Base-by-base conservation (phyloP, 2,888 invertebrate genomes). In the Netelia fuscicornis region DNA sequence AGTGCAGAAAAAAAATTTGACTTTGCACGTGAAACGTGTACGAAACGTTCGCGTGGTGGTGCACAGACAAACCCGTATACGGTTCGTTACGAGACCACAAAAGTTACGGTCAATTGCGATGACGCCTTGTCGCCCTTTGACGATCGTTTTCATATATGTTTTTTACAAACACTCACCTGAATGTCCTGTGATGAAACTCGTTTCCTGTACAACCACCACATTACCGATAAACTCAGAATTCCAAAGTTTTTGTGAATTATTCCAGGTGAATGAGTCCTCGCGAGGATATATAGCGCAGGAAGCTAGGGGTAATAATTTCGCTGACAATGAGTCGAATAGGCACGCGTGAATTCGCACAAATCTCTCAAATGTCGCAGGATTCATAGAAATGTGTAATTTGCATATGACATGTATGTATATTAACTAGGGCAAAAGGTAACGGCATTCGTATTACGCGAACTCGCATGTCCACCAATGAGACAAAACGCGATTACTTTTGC, bases 101-200 rank as follows among this genome's bases (percentile, higher is more conserved):
- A 77, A 82, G 77, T 77, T 82, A 77, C 56, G 76, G 76, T 82
- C 62, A 76, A 81, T 74, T 60, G 81, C 75, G 42, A 20, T 75
- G 68, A 75, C 75, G 75, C 48, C 10, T 37, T 60, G 30, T 60
- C 37, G 75, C 62, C 56, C 75, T 52, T 70, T 10, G 48, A 68
- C 44, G 70, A 70, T 81, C 81, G 58, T 81, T 81, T 56, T 81
- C 75, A 81, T 64, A 70, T 70, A 76, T 76, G 64, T 52, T 76
- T 76, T 76, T 72, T 78, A 62, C 70, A 71, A 76, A 20, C 17
- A 64, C 13, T 48, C 13, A 48, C 6, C 37, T 37, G 37, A 37
- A 1, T 8, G 6, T 0, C 37, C 6, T 6, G 37, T 6, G 37
- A 37, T 37, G 37, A 37, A 37, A 5, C 6, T 6, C 5, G 37